phyloP scores from a whole-genome alignment of 2,113 vertebrate species.

The rat (Rattus norvegicus) region DNA sequence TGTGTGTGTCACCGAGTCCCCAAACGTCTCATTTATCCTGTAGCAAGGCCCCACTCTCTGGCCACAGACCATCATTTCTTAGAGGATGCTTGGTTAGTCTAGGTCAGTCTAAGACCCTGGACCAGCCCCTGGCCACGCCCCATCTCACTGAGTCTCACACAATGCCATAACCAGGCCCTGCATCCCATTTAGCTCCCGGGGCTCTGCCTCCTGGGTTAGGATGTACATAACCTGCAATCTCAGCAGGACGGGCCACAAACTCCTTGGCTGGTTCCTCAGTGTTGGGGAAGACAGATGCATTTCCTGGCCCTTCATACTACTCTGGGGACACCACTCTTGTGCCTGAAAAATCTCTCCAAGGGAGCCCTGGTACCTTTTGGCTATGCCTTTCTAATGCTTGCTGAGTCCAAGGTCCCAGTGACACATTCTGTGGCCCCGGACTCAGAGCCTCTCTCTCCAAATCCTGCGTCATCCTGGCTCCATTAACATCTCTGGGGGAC shows the following conservation, averaged over 20 bases:
- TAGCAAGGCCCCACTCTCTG: fast-evolving
- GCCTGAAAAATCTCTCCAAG: not conserved
- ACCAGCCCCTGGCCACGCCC: not conserved
- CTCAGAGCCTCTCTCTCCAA: not conserved
- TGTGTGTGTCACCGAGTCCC: no score
- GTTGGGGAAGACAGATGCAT: no score
- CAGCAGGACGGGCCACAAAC: no score
- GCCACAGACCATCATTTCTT: not conserved
- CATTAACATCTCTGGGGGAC: not conserved
- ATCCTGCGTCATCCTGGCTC: not conserved
- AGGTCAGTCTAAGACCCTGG: not conserved
- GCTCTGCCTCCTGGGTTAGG: not conserved
- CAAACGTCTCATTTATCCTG: fast-evolving
- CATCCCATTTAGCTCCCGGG: not conserved
- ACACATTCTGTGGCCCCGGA: not conserved
- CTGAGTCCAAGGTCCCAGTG: not conserved
- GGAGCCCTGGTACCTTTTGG: no score
- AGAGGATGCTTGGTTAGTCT: not conserved
- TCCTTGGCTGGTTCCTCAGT: not conserved
- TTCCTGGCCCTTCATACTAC: not conserved
- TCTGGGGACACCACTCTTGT: not conserved
- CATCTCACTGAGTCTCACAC: not conserved
- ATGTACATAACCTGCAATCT: not conserved
- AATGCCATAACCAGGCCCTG: not conserved
- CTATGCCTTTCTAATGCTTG: not conserved